Evolutionary conservation across 2,888 invertebrate genomes (phyloP).

Genomic region (Yponomeuta malinellus): DNA sequence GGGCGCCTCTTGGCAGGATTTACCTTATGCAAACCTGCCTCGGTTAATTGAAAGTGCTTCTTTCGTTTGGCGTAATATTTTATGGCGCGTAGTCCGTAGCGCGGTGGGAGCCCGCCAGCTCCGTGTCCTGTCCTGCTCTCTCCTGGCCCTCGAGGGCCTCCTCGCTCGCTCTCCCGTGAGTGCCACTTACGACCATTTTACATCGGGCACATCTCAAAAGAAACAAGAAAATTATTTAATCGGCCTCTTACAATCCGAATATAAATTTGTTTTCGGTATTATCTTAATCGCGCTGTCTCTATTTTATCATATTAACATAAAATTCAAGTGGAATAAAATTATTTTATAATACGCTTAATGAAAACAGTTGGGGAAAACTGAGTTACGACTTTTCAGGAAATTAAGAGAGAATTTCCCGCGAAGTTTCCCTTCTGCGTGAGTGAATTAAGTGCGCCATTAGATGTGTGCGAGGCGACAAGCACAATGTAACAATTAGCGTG

Average conservation of each 20-base stretch:
- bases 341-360: conserved; percentile 19
- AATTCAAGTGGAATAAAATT: conserved; percentile 31
- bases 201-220: conserved; percentile 40
- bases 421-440: background rate
- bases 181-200: conserved; percentile 44
- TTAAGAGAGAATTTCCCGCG: background rate
- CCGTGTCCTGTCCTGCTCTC: conserved; percentile 36
- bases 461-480: conserved; percentile 22
- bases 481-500: conserved; percentile 41
- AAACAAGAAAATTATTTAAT: conserved; percentile 68
- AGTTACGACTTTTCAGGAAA: background rate
- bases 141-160: conserved; percentile 38
- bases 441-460: background rate
- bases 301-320: conserved; percentile 42
- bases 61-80: conserved; percentile 70
- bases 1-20: conserved; percentile 54
- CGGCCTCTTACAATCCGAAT: conserved; percentile 54
- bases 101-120: conserved; percentile 38
- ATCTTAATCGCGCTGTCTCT: conserved; percentile 54
- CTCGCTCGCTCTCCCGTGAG: conserved; percentile 40
- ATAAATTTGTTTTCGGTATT: conserved; percentile 65
- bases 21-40: conserved; percentile 65
- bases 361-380: conserved; percentile 31
- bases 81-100: conserved; percentile 46
- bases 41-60: conserved; percentile 71